Evolutionary conservation across 2,888 invertebrate species (phyloP), one percentile per base, ranked within the genome.

Genomic region (Andrena hattorfiana): DNA sequence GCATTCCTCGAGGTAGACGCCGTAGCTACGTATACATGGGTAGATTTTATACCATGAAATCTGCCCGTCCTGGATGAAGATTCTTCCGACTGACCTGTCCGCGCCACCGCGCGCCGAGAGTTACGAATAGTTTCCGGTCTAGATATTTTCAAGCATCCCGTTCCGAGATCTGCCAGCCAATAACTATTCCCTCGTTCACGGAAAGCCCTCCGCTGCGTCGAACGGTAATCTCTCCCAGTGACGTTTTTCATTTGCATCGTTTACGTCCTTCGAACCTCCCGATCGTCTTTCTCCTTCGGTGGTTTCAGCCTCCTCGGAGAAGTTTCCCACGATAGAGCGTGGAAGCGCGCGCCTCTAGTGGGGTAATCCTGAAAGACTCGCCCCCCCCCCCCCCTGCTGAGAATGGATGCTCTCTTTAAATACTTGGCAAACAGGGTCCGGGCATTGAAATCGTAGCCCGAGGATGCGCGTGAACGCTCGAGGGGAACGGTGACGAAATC

Each of bases 21-120:
- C 16, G 42, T 5, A 16, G 42, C 42, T 3, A 30, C n/a, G n/a
- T 62, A 62, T 8, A n/a, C 26, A 63, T 2, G 23, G 2, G 16
- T 23, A 35, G n/a, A 35, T 28, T 35, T 23, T 42, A 51, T 42
- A 28, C 28, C 42, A n/a, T 16, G 54, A 63, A 42, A 76, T 64
- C 59, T 32, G 64, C 1, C 49, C 64, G 20, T 30, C 16, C 28
- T 30, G 49, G 20, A 42, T 49, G 66, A 81, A 30, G 49, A 62
- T 56, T 56, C 23, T 83, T 85, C 85, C 85, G 60, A 66, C 73
- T 77, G 85, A 83, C 77, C 83, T 80, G 62, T 28, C 64, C 59
- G 66, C 10, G 20, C 60, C 32, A 64, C 51, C 67, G 70, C 60
- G n/a, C 56, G n/a, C 63, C 7, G n/a, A 32, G 42, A 59, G 72